Percentiles rank a stretch among this genome's conserved stretches.
Evolutionary conservation across 2,113 vertebrate genomes (phyloP).

Genomic region (Elanus axillaris): DNA sequence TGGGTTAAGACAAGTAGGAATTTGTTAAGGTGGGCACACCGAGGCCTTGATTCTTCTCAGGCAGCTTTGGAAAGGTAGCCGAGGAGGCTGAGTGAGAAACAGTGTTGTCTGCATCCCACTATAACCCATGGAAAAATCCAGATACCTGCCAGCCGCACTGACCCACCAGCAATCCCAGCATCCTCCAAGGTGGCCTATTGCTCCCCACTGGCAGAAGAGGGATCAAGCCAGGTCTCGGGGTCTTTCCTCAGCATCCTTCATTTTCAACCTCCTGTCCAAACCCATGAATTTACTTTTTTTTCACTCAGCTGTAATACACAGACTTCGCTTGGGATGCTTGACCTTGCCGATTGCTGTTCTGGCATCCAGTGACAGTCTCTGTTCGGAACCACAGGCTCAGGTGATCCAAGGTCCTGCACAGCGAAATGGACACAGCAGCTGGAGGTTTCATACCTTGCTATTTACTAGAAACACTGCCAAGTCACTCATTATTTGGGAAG

Average conservation of each 20-base stretch:
- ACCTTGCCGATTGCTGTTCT: neutral
- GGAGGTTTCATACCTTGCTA: neutral
- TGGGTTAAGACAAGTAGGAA: too few relatives aligned
- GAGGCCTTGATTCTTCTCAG: neutral
- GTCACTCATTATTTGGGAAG: neutral
- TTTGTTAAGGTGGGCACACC: neutral
- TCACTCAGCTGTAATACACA: neutral
- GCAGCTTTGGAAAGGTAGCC: neutral
- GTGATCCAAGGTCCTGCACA: neutral
- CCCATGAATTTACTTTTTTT: neutral
- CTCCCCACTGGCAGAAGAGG: neutral
- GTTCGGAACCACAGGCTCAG: neutral
- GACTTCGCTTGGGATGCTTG: neutral
- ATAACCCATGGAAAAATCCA: neutral
- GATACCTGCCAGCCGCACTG: neutral
- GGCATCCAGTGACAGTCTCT: neutral
- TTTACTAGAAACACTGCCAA: neutral
- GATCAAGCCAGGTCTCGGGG: neutral
- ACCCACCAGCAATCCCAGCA: neutral
- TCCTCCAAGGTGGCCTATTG: rapidly evolving
- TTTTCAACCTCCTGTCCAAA: neutral
- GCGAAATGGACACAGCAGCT: rapidly evolving
- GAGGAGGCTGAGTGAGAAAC: neutral
- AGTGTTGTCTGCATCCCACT: neutral
- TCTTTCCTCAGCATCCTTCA: neutral